Evolutionary conservation across 2,113 vertebrate species (phyloP).

Genomic region (Parus major): DNA sequence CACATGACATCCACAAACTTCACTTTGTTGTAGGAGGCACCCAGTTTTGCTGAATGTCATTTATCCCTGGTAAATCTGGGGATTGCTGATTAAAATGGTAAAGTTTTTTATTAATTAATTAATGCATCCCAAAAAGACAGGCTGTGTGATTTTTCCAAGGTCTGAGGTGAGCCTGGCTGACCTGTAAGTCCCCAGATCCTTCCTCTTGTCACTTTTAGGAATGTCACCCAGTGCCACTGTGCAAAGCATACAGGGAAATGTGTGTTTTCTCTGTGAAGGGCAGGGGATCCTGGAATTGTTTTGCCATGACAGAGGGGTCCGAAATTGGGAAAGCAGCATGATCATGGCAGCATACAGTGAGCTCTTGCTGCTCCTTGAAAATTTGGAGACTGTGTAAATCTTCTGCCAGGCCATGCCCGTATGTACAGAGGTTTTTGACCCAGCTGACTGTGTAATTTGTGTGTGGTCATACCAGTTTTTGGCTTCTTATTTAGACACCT

Average conservation of each 20-base stretch:
- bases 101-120: background rate
- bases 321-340: background rate
- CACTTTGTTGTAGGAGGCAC: background rate
- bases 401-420: background rate
- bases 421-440: background rate
- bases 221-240: background rate
- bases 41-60: background rate
- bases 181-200: rapidly evolving
- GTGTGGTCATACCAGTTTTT: background rate
- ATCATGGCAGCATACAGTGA: background rate
- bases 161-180: background rate
- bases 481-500: background rate
- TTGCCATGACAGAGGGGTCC: background rate
- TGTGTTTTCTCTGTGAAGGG: background rate
- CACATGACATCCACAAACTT: background rate
- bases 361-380: background rate
- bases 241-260: background rate
- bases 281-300: background rate
- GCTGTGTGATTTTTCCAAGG: background rate
- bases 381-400: background rate
- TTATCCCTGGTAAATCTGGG: background rate
- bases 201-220: background rate
- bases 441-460: background rate
- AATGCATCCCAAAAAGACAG: background rate
- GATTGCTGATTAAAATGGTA: background rate